Conservation (phyloP, 2,888 invertebrate genomes). For the Platypus cylindrus region DNA sequence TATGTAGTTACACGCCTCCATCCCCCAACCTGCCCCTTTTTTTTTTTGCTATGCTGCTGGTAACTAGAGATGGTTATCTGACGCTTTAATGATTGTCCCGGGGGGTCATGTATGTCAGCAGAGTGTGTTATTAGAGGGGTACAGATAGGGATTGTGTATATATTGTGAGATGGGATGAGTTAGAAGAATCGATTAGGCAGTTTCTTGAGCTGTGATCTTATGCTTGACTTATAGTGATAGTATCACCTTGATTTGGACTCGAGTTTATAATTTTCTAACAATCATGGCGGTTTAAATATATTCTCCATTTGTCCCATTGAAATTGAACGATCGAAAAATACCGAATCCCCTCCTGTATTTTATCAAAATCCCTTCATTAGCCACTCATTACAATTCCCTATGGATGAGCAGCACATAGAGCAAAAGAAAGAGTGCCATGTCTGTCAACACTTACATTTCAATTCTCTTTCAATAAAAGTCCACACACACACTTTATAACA, state of each 20-base stretch:
- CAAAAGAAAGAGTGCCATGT: conserved; percentile 20
- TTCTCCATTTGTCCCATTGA: no score
- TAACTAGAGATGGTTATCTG: conserved; percentile 35
- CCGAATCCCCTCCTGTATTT: no score
- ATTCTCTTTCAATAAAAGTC: conserved; percentile 31
- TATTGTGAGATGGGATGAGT: no score
- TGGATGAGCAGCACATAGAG: no score
- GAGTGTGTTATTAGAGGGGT: conserved; percentile 8
- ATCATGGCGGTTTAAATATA: no score
- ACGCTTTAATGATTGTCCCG: conserved; percentile 33
- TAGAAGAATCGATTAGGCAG: no score
- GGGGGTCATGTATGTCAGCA: conserved; percentile 21
- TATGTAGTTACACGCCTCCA: conserved; percentile 28
- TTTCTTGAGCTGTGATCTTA: no score
- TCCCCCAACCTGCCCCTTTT: no score
- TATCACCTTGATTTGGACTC: no score
- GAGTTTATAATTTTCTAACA: no score
- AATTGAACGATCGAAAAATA: conserved; percentile 4
- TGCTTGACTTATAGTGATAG: no score
- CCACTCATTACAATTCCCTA: conserved; percentile 29
- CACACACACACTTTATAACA: conserved; percentile 16
- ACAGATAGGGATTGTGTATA: conserved; percentile 8
- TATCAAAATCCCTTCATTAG: conserved; percentile 31
- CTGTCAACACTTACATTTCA: conserved; percentile 33
- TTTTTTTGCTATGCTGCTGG: no score